A percentile compares a stretch with the other conserved stretches of the same genome.
phyloP scores from a whole-genome alignment of 2,888 invertebrate species.

The Marronus borbonicus region DNA sequence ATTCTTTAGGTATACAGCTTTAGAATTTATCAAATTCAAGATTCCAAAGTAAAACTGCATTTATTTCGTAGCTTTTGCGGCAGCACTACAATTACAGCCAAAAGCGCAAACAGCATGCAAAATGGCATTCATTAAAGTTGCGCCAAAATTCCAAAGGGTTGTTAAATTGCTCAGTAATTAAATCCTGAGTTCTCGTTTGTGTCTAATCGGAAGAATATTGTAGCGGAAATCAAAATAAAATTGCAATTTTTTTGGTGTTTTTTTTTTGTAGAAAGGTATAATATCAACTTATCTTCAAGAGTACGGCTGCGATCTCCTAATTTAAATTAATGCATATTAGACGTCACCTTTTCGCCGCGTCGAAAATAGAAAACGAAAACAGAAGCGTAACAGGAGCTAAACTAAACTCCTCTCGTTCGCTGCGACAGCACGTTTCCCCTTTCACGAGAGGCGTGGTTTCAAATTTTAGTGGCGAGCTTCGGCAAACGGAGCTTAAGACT shows the following conservation, averaged over 20 bases:
- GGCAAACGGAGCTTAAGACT: conserved; percentile 18
- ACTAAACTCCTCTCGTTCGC: conserved; percentile 6
- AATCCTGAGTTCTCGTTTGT: not conserved
- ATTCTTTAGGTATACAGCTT: too few species aligned
- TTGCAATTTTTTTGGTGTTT: not conserved
- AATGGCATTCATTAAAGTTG: conserved; percentile 8
- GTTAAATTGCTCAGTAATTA: conserved; percentile 12
- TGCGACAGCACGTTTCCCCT: conserved; percentile 26
- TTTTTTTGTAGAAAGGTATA: too few species aligned
- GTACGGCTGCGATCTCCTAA: too few species aligned
- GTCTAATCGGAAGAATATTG: not conserved
- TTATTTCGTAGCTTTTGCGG: not conserved
- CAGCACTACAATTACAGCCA: not conserved
- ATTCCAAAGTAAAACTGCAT: too few species aligned
- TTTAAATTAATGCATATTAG: too few species aligned
- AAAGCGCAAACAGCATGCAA: not conserved
- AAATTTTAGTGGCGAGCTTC: conserved; percentile 32
- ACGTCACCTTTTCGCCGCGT: too few species aligned
- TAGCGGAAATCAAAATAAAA: not conserved
- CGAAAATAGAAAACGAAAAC: not conserved
- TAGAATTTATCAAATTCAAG: too few species aligned
- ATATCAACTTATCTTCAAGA: too few species aligned
- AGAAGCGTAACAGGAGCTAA: not conserved
- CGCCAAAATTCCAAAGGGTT: not conserved
- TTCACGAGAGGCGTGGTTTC: conserved; percentile 21